phyloP scores from a whole-genome alignment of 2,797 vertebrate genomes.

The Alca torda region DNA sequence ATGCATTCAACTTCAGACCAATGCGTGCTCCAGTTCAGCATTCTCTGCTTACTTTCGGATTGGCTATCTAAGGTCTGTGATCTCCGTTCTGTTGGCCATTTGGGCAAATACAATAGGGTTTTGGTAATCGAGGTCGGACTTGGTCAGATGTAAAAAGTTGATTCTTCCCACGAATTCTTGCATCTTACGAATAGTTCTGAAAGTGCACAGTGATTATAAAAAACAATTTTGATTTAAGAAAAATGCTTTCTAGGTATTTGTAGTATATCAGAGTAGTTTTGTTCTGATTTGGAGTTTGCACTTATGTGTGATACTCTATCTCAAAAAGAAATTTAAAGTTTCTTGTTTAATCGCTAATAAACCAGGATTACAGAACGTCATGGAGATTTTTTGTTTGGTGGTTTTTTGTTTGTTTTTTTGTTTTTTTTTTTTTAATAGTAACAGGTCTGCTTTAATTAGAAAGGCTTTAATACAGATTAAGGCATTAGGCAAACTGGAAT shows the following conservation, averaged over 20 bases:
- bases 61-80: too few species aligned
- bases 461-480: conserved; percentile 70
- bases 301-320: not conserved
- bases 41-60: not conserved
- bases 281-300: not conserved
- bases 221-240: not conserved
- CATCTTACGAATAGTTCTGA: not conserved
- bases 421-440: not conserved
- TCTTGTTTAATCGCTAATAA: conserved; percentile 39
- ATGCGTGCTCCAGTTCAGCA: not conserved
- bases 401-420: not conserved
- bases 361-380: conserved; percentile 32
- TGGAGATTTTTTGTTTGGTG: not conserved
- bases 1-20: not conserved
- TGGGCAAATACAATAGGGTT: not conserved
- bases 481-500: conserved; percentile 59
- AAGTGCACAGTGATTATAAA: not conserved
- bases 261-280: not conserved
- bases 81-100: not conserved
- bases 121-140: not conserved
- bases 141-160: not conserved
- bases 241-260: not conserved
- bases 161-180: not conserved
- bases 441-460: conserved; percentile 73
- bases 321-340: not conserved